A percentile compares a stretch with the other conserved stretches of the same genome.
Evolutionary conservation across 1,140 invertebrate genomes (phyloP).

Genomic region (Zaprionus kolodkinae): DNA sequence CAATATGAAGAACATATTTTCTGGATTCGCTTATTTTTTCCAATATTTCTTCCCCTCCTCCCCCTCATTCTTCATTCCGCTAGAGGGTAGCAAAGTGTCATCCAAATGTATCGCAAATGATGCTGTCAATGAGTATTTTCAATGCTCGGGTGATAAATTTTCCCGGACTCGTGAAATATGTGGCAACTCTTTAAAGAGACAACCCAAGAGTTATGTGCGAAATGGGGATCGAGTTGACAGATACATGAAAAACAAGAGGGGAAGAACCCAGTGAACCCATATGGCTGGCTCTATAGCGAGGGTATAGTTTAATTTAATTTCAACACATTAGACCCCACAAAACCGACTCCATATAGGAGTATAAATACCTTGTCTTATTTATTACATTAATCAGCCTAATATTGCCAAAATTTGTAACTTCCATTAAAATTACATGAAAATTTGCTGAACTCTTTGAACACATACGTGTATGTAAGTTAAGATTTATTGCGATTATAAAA

Average conservation of each 20-base stretch:
- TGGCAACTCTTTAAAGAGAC: background rate
- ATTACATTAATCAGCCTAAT: background rate
- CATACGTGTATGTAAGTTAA: background rate
- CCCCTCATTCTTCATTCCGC: background rate
- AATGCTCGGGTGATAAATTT: conserved; percentile 9
- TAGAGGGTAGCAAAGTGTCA: conserved; percentile 24
- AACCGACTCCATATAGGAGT: no score
- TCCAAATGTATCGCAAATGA: conserved; percentile 29
- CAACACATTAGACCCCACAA: no score
- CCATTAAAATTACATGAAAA: conserved; percentile 54
- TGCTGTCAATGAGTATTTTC: conserved; percentile 33
- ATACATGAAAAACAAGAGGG: background rate
- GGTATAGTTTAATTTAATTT: no score
- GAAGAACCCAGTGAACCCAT: no score
- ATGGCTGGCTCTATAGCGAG: no score
- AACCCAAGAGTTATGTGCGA: background rate
- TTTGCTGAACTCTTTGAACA: conserved; percentile 67
- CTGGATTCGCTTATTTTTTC: conserved; percentile 1
- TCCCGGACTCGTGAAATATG: background rate
- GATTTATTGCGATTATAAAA: background rate
- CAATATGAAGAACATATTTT: conserved; percentile 50
- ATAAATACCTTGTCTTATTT: no score
- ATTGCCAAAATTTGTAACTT: conserved; percentile 49
- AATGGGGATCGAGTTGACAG: background rate
- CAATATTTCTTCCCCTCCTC: background rate